These are phyloP conservation scores for Nematostella vectensis DNA, from an alignment of 92 coral and sea anemone species.

Conservation along the genomic window DNA sequence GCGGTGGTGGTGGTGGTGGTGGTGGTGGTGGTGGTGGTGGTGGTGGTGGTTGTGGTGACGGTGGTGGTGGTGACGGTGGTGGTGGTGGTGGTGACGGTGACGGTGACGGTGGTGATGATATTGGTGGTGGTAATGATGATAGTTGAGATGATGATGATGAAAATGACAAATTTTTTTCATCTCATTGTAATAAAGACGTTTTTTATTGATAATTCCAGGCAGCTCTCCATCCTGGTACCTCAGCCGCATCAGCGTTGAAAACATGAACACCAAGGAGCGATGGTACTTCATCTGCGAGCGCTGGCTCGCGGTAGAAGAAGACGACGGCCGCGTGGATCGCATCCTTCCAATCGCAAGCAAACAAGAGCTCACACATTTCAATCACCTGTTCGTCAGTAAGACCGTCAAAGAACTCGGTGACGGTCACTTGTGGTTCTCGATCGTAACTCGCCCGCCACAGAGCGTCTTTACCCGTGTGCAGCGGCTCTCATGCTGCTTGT, in stretches of 20 bases:
- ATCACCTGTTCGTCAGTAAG: conserved; percentile 75
- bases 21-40: too few relatives aligned
- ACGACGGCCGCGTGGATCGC: conserved; percentile 81
- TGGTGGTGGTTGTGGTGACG: too few relatives aligned
- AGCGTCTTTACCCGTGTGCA: conserved; percentile 93
- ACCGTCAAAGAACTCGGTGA: conserved; percentile 83
- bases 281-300: conserved; percentile 86
- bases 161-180: too few relatives aligned
- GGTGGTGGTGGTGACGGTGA: too few relatives aligned
- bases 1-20: too few relatives aligned
- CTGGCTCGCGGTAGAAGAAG: conserved; percentile 94
- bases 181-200: too few relatives aligned
- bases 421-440: conserved; percentile 95
- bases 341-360: conserved; percentile 76
- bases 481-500: conserved; percentile 76
- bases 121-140: too few relatives aligned
- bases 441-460: conserved; percentile 79
- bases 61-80: too few relatives aligned
- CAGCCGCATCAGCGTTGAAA: conserved; percentile 72
- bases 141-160: too few relatives aligned
- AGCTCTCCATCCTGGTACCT: conserved; percentile 98
- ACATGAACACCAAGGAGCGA: conserved; percentile 50
- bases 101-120: too few relatives aligned
- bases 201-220: too few relatives aligned
- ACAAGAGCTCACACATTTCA: conserved; percentile 67